These are phyloP conservation scores for Seira sanloemensis DNA, from an alignment of 2,888 invertebrate species.

Conservation along the genomic window DNA sequence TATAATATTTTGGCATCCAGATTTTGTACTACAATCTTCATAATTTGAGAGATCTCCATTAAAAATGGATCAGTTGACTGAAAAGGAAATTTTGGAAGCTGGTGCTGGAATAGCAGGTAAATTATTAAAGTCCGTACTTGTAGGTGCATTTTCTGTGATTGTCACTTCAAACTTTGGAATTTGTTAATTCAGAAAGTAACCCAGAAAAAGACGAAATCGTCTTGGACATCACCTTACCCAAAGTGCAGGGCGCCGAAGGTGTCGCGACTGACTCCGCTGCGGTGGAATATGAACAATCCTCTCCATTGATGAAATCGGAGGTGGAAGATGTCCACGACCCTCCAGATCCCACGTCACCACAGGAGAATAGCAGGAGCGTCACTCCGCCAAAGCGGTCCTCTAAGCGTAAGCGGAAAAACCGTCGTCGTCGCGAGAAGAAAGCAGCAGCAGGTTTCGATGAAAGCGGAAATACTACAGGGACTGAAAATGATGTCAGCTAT, in stretches of 20 bases:
- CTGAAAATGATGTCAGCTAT: not conserved
- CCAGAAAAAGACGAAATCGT: not conserved
- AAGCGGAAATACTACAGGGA: not conserved
- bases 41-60: too few species aligned
- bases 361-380: too few species aligned
- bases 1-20: too few species aligned
- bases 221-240: not conserved
- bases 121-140: too few species aligned
- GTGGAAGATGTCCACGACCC: not conserved
- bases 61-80: too few species aligned
- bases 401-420: conserved; percentile 36
- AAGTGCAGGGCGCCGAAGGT: conserved; percentile 26
- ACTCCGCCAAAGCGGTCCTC: not conserved
- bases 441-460: not conserved
- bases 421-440: conserved; percentile 31
- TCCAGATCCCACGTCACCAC: too few species aligned
- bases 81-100: too few species aligned
- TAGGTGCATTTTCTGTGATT: too few species aligned
- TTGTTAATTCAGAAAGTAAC: too few species aligned
- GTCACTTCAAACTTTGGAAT: too few species aligned
- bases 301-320: conserved; percentile 1
- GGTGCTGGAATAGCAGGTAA: too few species aligned
- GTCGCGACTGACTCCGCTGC: not conserved
- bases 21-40: too few species aligned
- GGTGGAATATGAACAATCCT: not conserved